Percentiles rank a stretch among this genome's conserved stretches.
Evolutionary conservation across 2,113 vertebrate genomes (phyloP).

Genomic region (Narcine bancroftii): DNA sequence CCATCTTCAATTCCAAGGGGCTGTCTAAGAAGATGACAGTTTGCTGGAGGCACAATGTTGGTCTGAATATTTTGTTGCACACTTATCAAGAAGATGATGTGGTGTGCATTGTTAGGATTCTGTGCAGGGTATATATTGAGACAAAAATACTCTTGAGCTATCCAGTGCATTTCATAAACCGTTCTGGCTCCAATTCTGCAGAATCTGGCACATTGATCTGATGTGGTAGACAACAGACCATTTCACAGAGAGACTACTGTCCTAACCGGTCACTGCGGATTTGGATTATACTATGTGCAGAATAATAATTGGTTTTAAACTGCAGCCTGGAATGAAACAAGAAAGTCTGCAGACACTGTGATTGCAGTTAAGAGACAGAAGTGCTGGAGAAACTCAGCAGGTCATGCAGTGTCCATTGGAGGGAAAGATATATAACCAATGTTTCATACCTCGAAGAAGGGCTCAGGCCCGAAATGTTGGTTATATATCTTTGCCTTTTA

Average conservation of each 20-base stretch:
- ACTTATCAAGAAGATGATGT: neutral
- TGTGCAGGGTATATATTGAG: neutral
- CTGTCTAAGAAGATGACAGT: no score
- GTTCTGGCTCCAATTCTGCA: neutral
- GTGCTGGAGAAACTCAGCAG: no score
- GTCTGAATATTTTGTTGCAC: neutral
- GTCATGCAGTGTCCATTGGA: no score
- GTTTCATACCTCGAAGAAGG: no score
- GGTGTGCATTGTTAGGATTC: neutral
- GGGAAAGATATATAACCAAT: no score
- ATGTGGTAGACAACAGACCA: neutral
- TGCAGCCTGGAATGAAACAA: no score
- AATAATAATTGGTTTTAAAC: neutral
- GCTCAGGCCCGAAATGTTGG: no score
- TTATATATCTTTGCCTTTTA: no score
- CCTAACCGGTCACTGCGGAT: neutral
- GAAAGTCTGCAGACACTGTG: no score
- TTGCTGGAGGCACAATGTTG: neutral
- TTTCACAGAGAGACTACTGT: neutral
- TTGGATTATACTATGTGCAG: neutral
- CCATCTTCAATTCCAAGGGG: no score
- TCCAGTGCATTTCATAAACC: neutral
- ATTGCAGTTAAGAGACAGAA: no score
- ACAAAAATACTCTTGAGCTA: neutral
- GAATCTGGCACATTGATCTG: neutral